Percentiles rank a stretch among this genome's conserved stretches.
These are phyloP conservation scores for Dryomyza anilis DNA, from an alignment of 2,888 invertebrate species.

Conservation along the genomic window DNA sequence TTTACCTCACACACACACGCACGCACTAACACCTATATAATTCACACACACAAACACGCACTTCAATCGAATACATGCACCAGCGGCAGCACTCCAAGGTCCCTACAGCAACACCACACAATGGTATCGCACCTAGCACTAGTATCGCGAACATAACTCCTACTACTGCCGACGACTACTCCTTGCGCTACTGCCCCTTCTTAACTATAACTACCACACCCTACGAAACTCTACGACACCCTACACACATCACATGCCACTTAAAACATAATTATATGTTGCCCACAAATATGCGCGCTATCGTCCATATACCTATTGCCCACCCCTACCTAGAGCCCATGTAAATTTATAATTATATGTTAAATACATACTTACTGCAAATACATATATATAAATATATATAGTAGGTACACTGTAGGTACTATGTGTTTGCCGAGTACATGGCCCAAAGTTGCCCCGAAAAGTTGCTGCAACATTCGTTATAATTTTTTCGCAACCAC, in stretches of 20 bases:
- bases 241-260: neutral
- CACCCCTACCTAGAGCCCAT: neutral
- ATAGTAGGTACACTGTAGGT: neutral
- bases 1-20: neutral
- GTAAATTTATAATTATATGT: too few relatives aligned
- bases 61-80: neutral
- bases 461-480: neutral
- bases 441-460: too few relatives aligned
- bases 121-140: too few relatives aligned
- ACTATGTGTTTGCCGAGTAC: neutral
- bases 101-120: neutral
- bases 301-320: neutral
- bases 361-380: neutral
- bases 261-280: conserved; percentile 14
- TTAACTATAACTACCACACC: too few relatives aligned
- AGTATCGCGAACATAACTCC: too few relatives aligned
- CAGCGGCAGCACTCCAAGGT: neutral
- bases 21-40: neutral
- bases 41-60: neutral
- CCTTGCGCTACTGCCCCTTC: too few relatives aligned
- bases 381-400: neutral
- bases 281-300: neutral
- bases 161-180: too few relatives aligned
- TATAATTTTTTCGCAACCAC: neutral
- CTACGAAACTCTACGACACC: neutral